phyloP scores from a whole-genome alignment of 2,113 vertebrate genomes.

The Corythoichthys intestinalis region DNA sequence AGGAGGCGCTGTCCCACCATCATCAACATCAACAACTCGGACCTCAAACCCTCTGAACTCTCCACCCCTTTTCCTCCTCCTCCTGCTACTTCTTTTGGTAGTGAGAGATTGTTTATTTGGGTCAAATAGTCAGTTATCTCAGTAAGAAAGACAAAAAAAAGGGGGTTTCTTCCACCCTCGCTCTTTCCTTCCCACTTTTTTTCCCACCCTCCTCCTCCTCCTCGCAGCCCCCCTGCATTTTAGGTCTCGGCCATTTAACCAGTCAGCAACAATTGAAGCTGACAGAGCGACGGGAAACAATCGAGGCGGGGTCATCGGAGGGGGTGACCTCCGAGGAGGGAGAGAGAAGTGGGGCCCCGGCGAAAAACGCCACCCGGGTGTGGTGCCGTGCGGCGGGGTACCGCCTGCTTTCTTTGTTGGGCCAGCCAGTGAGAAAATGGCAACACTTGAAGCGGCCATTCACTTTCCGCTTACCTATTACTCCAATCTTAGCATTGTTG shows the following conservation, averaged over 20 bases:
- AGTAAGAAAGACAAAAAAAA: constrained; percentile 38
- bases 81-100: constrained; percentile 31
- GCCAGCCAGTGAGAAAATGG: constrained; percentile 65
- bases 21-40: constrained; percentile 14
- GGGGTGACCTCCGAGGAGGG: constrained; percentile 62
- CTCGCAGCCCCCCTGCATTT: constrained; percentile 51
- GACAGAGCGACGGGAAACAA: constrained; percentile 78
- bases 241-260: constrained; percentile 76
- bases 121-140: constrained; percentile 75
- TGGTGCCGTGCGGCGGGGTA: constrained; percentile 46
- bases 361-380: constrained; percentile 51
- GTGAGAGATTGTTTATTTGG: constrained; percentile 72
- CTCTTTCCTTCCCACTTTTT: constrained; percentile 53
- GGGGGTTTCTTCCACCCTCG: constrained; percentile 36
- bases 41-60: constrained; percentile 35
- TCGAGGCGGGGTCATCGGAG: constrained; percentile 66
- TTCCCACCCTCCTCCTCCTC: constrained; percentile 5
- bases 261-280: constrained; percentile 76
- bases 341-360: constrained; percentile 57
- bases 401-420: constrained; percentile 60
- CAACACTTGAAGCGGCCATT: constrained; percentile 50
- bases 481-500: constrained; percentile 41
- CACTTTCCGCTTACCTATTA: constrained; percentile 26
- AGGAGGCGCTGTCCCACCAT: constrained; percentile 47
- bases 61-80: constrained; percentile 25